Evolutionary conservation across 2,797 vertebrate species (phyloP).

Genomic region (Silurus aristotelis): DNA sequence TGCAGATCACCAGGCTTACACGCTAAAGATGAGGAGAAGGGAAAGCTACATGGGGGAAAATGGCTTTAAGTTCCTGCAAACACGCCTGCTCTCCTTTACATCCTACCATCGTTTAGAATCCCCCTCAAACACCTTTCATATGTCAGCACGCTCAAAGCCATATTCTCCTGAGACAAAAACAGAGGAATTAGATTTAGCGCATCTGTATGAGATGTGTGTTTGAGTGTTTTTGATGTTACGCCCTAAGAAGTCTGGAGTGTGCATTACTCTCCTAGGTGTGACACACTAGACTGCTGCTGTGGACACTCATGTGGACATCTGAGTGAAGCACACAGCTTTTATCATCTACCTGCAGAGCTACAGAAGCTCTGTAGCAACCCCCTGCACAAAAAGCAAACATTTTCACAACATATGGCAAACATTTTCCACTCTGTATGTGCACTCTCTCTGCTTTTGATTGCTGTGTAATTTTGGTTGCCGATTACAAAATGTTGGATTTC

Average conservation of each 20-base stretch:
- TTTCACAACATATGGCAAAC: slow-evolving; percentile 72
- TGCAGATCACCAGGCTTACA: slow-evolving; percentile 71
- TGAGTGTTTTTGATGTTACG: slow-evolving; percentile 64
- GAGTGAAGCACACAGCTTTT: slow-evolving; percentile 47
- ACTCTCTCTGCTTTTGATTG: slow-evolving; percentile 72
- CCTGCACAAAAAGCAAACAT: slow-evolving; percentile 67
- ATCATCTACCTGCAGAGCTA: slow-evolving; percentile 31
- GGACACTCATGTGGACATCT: slow-evolving; percentile 14
- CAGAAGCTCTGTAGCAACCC: slow-evolving; percentile 55
- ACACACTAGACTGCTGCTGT: slow-evolving; percentile 16
- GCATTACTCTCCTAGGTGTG: slow-evolving; percentile 15
- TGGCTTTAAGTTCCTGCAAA: slow-evolving; percentile 18
- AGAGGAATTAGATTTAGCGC: slow-evolving; percentile 28
- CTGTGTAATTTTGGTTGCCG: slow-evolving; percentile 70
- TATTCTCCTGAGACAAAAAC: slow-evolving; percentile 38
- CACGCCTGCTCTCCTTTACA: slow-evolving; percentile 22
- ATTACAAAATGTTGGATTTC: slow-evolving; percentile 59
- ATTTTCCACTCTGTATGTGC: slow-evolving; percentile 66
- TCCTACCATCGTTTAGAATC: slow-evolving; percentile 21
- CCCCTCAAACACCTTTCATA: slow-evolving; percentile 45
- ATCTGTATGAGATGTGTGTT: slow-evolving; percentile 42
- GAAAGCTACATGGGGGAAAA: slow-evolving; percentile 56
- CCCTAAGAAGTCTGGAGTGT: slow-evolving; percentile 52
- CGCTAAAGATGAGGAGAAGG: slow-evolving; percentile 63
- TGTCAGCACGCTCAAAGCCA: slow-evolving; percentile 27